phyloP scores from a whole-genome alignment of 2,888 invertebrate species.

The Phyllotreta striolata region DNA sequence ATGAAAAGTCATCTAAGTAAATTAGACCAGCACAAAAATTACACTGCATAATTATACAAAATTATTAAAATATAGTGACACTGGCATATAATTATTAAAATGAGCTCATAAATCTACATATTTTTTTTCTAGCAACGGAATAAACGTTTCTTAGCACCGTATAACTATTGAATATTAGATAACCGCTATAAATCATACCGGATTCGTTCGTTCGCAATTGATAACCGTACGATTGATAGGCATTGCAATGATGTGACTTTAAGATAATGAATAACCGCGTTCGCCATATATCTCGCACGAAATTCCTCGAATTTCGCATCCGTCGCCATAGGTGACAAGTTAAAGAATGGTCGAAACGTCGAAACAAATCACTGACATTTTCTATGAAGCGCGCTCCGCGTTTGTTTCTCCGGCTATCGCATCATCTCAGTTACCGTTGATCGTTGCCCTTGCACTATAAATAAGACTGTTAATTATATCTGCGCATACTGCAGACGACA shows the following conservation, averaged over 20 bases:
- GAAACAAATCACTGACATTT: constrained; percentile 33
- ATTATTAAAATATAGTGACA: too few relatives aligned
- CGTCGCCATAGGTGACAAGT: constrained; percentile 22
- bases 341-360: constrained; percentile 26
- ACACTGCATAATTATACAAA: too few relatives aligned
- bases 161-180: too few relatives aligned
- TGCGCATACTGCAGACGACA: constrained; percentile 52
- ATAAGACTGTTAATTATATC: constrained; percentile 61
- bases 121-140: too few relatives aligned
- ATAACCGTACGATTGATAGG: too few relatives aligned
- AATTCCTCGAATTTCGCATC: constrained; percentile 25
- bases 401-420: constrained; percentile 31
- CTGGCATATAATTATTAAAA: too few relatives aligned
- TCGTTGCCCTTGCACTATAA: constrained; percentile 62
- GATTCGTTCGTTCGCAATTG: too few relatives aligned
- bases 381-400: constrained; percentile 31
- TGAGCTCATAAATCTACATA: too few relatives aligned
- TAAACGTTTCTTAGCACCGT: too few relatives aligned
- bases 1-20: too few relatives aligned
- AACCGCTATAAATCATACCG: too few relatives aligned
- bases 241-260: neutral
- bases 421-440: constrained; percentile 43
- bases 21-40: too few relatives aligned
- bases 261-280: constrained; percentile 1
- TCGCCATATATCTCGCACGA: constrained; percentile 16